Evolutionary conservation across 2,113 vertebrate genomes (phyloP), one percentile per base, ranked within the genome.

Genomic region (Coreoperca whiteheadi): DNA sequence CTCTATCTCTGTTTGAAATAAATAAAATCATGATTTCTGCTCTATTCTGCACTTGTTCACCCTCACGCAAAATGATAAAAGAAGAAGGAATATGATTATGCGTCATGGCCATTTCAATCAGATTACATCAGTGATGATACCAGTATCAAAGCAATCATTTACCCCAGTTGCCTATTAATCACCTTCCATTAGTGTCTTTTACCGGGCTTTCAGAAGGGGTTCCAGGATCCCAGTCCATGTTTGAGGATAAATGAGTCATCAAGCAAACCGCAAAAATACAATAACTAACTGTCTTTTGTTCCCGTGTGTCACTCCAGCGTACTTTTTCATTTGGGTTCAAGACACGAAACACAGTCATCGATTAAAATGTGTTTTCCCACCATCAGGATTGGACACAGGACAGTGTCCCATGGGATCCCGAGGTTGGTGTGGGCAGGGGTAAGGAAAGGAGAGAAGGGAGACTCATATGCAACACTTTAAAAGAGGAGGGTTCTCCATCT

Each of bases 401-500:
- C 75, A 6, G 63, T 3, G 46, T 81, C 82, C 74, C 87, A 9
- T 6, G 81, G 63, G 88, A 83, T 56, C 67, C n/a, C 8, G 11
- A 60, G 66, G 73, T 66, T 30, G 74, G 51, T 82, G 81, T 68
- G 60, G 57, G 63, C 20, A 50, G 54, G 75, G 57, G 50, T 57
- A 43, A 74, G 69, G 84, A 78, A 84, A 91, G 73, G 73, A 60
- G 81, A 91, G 79, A 79, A 34, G 67, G 85, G 74, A 89, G 81
- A 81, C 77, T 88, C 87, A 87, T 88, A 86, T 89, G 92, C 84
- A 91, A 93, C 92, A 93, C 91, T 92, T 93, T 91, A 90, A 93
- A 84, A 82, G 88, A 91, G 84, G 74, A 84, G 82, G 89, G 86
- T 90, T 91, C 92, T 93, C 89, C 87, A 91, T 93, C 91, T 94